Evolutionary conservation across 2,113 vertebrate species (phyloP).

Genomic region (Lasiurus borealis): DNA sequence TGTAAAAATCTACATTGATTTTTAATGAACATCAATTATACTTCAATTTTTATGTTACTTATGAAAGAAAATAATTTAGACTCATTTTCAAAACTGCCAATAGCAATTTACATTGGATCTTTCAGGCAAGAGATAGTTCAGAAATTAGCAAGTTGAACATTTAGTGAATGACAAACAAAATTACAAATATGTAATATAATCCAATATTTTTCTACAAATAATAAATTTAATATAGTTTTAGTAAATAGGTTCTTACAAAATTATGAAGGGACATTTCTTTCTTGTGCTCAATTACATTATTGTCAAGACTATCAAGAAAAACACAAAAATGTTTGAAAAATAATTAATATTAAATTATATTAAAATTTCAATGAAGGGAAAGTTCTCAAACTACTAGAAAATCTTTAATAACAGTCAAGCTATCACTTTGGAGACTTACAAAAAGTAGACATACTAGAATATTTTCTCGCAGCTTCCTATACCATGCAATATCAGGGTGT

Average conservation of each 20-base stretch:
- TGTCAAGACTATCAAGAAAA: not conserved
- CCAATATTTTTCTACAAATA: not conserved
- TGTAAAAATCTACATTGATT: not conserved
- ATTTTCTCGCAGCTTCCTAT: not conserved
- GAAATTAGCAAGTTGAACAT: constrained; percentile 62
- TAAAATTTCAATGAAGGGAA: not conserved
- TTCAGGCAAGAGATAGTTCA: constrained; percentile 52
- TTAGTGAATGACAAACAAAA: constrained; percentile 35
- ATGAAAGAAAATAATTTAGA: constrained; percentile 71
- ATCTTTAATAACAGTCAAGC: not conserved
- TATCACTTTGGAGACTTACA: not conserved
- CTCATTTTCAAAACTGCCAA: constrained; percentile 43
- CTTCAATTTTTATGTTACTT: constrained; percentile 66
- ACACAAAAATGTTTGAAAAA: not conserved
- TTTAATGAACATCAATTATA: constrained; percentile 71
- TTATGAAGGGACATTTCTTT: not conserved
- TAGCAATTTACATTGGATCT: constrained; percentile 53
- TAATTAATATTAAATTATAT: not conserved
- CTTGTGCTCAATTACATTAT: not conserved
- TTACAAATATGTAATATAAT: constrained; percentile 37
- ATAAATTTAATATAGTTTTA: not conserved
- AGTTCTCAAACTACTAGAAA: not conserved
- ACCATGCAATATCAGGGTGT: not conserved
- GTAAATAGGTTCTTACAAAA: not conserved
- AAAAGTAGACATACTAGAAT: not conserved